Evolutionary conservation across 2,888 invertebrate genomes (phyloP), one percentile per base, ranked within the genome.

Genomic region (Drosophila fulvimacula): DNA sequence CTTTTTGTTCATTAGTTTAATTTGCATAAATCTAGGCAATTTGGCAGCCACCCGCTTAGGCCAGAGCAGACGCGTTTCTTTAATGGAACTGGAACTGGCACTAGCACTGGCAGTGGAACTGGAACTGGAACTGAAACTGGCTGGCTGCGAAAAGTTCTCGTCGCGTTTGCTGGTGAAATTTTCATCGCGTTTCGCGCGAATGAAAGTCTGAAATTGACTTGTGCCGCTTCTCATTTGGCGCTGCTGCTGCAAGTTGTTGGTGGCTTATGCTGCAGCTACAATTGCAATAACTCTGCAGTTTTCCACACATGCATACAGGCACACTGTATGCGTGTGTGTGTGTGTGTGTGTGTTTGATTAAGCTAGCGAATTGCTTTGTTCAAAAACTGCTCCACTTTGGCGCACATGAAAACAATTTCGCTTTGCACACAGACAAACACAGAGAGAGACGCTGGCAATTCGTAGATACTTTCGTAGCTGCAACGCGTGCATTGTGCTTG

Each of bases 131-230:
- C 52, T 58, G 49, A 24, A 15, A 59, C 55, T 69, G 60, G 42
- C 61, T 73, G 59, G 52, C 51, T 53, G 59, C 64, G 46, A 65
- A 44, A 36, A 32, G 75, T 73, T 76, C 68, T 74, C 62, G 66
- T 48, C 51, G 61, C 51, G 34, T 21, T 49, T 64, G 58, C 70
- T 68, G 88, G 89, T 85, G 88, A 90, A 90, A 90, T 89, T 88
- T 48, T 90, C 89, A 88, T 84, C 88, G 82, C 80, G 88, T 89
- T 90, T 88, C 90, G 89, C 89, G 90, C 88, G 89, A 88, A 87
- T 88, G 89, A 89, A 89, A 89, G 89, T 89, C 90, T 89, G 89
- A 82, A 88, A 89, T 90, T 89, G 82, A 79, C 88, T 80, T 90
- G 87, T 90, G 90, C 88, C 75, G 90, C 87, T 90, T 90, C 87